Conservation (phyloP, 2,113 vertebrate genomes). For the Pelecanoides urinatrix region DNA sequence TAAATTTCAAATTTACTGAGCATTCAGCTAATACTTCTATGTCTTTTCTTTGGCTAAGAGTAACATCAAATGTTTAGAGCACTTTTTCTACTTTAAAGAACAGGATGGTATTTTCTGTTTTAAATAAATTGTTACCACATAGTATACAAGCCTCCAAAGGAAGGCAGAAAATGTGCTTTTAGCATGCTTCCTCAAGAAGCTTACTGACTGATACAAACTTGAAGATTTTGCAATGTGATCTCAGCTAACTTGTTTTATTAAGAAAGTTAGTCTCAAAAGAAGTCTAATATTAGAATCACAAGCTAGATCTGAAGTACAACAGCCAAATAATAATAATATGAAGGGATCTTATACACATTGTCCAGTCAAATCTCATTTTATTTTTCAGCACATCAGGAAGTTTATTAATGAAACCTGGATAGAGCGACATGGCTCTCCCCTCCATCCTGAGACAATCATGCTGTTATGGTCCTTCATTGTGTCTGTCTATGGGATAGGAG, state of each 20-base stretch:
- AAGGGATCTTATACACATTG: neutral
- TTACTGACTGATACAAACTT: neutral
- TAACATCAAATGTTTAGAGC: neutral
- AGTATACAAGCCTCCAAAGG: neutral
- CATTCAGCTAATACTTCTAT: neutral
- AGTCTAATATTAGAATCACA: neutral
- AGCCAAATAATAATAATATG: neutral
- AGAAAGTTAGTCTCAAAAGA: neutral
- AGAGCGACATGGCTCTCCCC: slow-evolving; percentile 58
- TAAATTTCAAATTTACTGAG: neutral
- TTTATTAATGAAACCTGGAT: slow-evolving; percentile 87
- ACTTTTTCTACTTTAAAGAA: neutral
- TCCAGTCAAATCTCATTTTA: neutral
- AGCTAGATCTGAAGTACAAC: neutral
- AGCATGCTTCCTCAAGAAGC: neutral
- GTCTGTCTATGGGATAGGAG: slow-evolving; percentile 77
- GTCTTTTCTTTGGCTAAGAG: neutral
- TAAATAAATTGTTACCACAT: neutral
- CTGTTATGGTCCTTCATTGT: slow-evolving; percentile 81
- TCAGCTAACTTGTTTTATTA: neutral
- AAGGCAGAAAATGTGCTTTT: neutral
- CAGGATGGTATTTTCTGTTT: neutral
- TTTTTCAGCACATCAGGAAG: slow-evolving; percentile 79
- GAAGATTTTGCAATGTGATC: neutral
- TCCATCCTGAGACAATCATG: slow-evolving; percentile 66